A percentile compares a stretch with the other conserved stretches of the same genome.
Evolutionary conservation across 2,888 invertebrate species (phyloP).

Genomic region (Alloscopus bannaensis): DNA sequence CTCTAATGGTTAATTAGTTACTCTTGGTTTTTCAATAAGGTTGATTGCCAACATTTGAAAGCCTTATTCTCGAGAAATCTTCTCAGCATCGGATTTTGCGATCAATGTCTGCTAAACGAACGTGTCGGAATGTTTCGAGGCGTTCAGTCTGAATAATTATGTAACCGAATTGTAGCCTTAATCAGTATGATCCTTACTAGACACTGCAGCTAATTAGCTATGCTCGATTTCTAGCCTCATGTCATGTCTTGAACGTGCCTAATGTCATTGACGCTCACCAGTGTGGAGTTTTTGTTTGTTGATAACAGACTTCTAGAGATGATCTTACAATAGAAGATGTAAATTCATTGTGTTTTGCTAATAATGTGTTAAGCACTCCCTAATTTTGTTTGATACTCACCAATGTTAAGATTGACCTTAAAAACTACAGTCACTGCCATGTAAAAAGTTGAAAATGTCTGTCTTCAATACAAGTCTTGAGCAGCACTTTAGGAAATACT

Average conservation of each 20-base stretch:
- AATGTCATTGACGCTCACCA: neutral
- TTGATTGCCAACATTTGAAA: too few relatives aligned
- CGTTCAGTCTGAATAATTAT: too few relatives aligned
- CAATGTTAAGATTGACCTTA: neutral
- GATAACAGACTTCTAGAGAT: neutral
- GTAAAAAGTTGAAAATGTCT: neutral
- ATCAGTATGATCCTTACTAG: too few relatives aligned
- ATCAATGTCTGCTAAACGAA: too few relatives aligned
- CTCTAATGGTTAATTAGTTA: neutral
- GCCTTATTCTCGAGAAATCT: too few relatives aligned
- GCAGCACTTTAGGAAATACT: neutral
- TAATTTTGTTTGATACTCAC: slow-evolving; percentile 13
- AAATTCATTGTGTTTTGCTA: neutral
- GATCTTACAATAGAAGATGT: neutral
- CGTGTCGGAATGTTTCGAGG: too few relatives aligned
- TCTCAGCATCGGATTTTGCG: too few relatives aligned
- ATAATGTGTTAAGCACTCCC: neutral
- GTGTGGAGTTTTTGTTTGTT: neutral
- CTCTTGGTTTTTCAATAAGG: too few relatives aligned
- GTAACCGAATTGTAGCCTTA: too few relatives aligned
- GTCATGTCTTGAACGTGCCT: neutral
- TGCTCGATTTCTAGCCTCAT: neutral
- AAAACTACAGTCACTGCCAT: slow-evolving; percentile 14
- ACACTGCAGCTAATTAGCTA: neutral
- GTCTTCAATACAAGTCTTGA: too few relatives aligned